Base-by-base conservation (phyloP, 2,888 invertebrate species). In the Caradrina kadenii region DNA sequence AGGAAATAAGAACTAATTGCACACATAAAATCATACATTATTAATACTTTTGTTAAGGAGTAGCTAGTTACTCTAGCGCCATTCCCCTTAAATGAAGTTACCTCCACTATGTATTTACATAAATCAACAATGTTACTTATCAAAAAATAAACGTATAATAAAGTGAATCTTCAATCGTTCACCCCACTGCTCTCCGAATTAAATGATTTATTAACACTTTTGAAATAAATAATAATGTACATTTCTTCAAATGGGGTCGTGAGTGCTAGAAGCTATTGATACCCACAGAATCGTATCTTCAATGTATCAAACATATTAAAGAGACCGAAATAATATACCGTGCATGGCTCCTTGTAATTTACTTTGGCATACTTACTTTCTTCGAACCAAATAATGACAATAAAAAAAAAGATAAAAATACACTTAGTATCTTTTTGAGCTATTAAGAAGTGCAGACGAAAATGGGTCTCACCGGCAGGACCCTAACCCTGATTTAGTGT, bases 21-120 rank as follows among this genome's bases (percentile, higher is more conserved):
- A 73, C 55, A 63, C 55, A 49, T 73, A 21, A 53, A 49, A 42
- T 49, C 42, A 55, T 63, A 55, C 15, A 56, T 22, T 52, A 73
- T 22, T 52, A 73, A 75, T 75, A 75, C 69, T 68, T 67, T 69
- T 31, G 39, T 53, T 15, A 35, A 55, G 49, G 35, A 71, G 10
- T 26, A 35, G 6, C 5, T 45, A 42, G 13, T 15, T 5, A 1
- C 26, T 42, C 45, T 49, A 45, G 55, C 45, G 48, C 39, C 45
- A 58, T 19, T 58, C 22, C 10, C 31, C 21, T 17, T 22, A 3
- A 13, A 13, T 4, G 49, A 61, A 70, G 5, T 21, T n/a, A 39
- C 11, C 22, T 17, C 48, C 13, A 13, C 13, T 13, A 13, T 13
- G 13, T 45, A 45, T 17, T 2, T 17, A 26, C 8, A 6, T 19